phyloP scores from a whole-genome alignment of 53 echinoderm and acorn worm species.

The Mesocentrotus franciscanus region DNA sequence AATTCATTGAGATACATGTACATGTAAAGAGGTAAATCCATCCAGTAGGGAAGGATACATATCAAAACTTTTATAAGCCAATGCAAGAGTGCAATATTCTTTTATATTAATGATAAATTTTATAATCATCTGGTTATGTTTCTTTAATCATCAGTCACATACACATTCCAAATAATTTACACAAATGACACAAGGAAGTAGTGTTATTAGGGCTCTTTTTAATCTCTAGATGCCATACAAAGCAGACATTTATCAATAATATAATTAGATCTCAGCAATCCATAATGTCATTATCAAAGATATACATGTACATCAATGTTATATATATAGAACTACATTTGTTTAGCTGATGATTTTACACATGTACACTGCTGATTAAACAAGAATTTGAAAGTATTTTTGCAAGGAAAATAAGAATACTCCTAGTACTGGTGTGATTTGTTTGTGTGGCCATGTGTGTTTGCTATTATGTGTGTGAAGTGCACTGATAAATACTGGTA shows the following conservation, averaged over 20 bases:
- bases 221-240: not conserved
- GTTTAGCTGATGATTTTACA: not conserved
- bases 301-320: not conserved
- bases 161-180: not conserved
- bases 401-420: not conserved
- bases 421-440: constrained; percentile 24
- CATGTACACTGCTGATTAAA: not conserved
- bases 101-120: no score
- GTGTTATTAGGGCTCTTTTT: not conserved
- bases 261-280: not conserved
- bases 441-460: not conserved
- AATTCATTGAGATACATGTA: no score
- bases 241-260: not conserved
- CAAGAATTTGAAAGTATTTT: not conserved
- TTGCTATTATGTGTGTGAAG: not conserved
- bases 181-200: not conserved
- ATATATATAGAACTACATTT: not conserved
- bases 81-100: no score
- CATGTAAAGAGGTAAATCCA: no score
- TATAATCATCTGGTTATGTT: not conserved
- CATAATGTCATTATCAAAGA: not conserved
- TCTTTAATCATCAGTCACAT: no score
- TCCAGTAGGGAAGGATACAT: no score
- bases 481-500: not conserved
- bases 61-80: no score